phyloP scores from a whole-genome alignment of 2,797 vertebrate genomes.

The Pygocentrus nattereri region DNA sequence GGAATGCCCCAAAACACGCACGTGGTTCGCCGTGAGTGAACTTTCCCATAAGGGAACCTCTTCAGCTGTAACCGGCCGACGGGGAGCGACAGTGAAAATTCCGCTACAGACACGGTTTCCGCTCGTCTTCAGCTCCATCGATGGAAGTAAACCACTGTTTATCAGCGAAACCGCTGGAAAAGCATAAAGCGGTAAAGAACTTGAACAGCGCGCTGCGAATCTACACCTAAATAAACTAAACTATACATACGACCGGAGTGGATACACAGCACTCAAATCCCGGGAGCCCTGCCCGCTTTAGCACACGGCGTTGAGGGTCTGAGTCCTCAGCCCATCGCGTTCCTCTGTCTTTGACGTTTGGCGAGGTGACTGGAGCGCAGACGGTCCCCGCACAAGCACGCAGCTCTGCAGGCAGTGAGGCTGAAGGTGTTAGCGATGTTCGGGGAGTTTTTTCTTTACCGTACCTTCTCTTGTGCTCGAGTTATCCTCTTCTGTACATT shows the following conservation, averaged over 20 bases:
- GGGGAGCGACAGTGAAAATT: background rate
- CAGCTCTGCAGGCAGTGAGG: no score
- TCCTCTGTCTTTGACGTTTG: conserved; percentile 27
- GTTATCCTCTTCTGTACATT: conserved; percentile 96
- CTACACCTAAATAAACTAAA: no score
- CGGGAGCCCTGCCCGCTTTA: background rate
- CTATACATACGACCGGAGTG: background rate
- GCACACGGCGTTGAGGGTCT: background rate
- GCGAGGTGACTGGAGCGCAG: conserved; percentile 2
- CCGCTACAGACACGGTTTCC: background rate
- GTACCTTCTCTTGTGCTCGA: conserved; percentile 98
- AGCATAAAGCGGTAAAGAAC: background rate
- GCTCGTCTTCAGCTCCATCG: background rate
- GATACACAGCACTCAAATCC: background rate
- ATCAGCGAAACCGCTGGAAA: background rate
- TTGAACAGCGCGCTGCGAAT: background rate
- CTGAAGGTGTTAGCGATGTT: no score
- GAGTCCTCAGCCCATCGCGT: background rate
- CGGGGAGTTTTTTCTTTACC: background rate
- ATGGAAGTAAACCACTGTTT: background rate
- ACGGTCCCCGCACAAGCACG: background rate
- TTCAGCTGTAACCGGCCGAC: background rate
- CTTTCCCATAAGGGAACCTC: background rate
- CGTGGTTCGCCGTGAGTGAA: background rate
- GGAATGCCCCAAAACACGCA: background rate